Base-by-base conservation (phyloP, 2,888 invertebrate genomes). In the Xestia rhomboidea region DNA sequence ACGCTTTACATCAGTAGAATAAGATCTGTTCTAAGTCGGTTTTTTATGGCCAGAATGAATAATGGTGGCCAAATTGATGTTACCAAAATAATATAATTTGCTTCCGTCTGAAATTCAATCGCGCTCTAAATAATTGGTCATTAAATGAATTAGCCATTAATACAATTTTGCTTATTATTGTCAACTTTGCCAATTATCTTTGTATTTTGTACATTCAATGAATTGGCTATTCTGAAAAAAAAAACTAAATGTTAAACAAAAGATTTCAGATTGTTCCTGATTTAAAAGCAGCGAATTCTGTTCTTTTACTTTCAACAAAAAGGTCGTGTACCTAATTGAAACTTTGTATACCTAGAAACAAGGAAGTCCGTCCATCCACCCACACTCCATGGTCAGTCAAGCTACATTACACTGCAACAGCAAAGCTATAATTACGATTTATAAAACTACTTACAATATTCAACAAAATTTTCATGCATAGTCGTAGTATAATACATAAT, bases 401-500 rank as follows among this genome's bases (percentile, higher is more conserved):
- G 73, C 72, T 30, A 21, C 60, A 51, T 62, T 79, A 57, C 41
- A 76, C 38, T 62, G 21, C 38, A 73, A 64, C 68, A 38, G 51
- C n/a, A 27, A 79, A 71, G 73, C 67, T 73, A 73, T 75, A 87
- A 87, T 85, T 77, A 85, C 41, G 62, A 46, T 60, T 60, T 71
- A 78, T 64, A 71, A 64, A 80, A 87, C n/a, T 34, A 67, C 38
- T 27, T 46, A 41, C 67, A 60, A 72, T 62, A 82, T 83, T 77
- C 46, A 74, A 75, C 70, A 68, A 77, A 66, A 72, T 87, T 73
- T 68, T 80, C 86, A 87, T 77, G 79, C 86, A 85, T 79, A 75
- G 64, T n/a, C n/a, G n/a, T n/a, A n/a, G n/a, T n/a, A 63, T 70
- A 86, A 84, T 86, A 67, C 8, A 64, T 87, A 87, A 86, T 85